Evolutionary conservation across 2,797 vertebrate genomes (phyloP), one percentile per base, ranked within the genome.

Genomic region (Sebastes wilsoni): DNA sequence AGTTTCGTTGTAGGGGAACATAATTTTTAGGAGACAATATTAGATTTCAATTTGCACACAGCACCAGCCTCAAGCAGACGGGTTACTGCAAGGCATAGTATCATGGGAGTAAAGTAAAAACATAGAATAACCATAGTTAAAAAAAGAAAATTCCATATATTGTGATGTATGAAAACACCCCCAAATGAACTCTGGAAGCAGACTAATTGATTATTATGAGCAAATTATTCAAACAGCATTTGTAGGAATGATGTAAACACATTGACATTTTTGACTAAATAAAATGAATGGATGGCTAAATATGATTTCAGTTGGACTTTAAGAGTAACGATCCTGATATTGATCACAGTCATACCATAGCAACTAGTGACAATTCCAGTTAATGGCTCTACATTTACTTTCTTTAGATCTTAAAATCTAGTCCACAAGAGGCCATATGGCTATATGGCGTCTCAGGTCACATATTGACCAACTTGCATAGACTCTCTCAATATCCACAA

Each of bases 251-350:
- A 52, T 52, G 49, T 0, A 52, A 52, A 52, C 2, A 56, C 23
- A 56, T 4, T 56, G 1, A 18, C 4, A 30, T 28, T 2, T 58
- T 5, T 59, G 58, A 59, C 25, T 28, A 27, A 25, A 58, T 18
- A 0, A 46, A 46, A 0, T 49, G 0, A 58, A 59, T 16, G 25
- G 25, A 14, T 4, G 0, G 25, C 13, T 1, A 8, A 9, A 59
- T 28, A 13, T 59, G 8, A 18, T 34, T 62, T 59, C 59, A 60
- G 16, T n/a, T 30, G 8, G 28, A 60, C 28, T 30, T n/a, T 30
- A 0, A 11, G 58, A 20, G 7, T 18, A 42, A 3, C 16, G 3
- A 46, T 46, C 42, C 42, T 46, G 42, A 1, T 11, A 5, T 9
- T 30, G 16, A 30, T 60, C 58, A 30, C 27, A 20, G 25, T 58